Evolutionary conservation across 2,888 invertebrate genomes (phyloP).

Genomic region (Aleiodes alternator): DNA sequence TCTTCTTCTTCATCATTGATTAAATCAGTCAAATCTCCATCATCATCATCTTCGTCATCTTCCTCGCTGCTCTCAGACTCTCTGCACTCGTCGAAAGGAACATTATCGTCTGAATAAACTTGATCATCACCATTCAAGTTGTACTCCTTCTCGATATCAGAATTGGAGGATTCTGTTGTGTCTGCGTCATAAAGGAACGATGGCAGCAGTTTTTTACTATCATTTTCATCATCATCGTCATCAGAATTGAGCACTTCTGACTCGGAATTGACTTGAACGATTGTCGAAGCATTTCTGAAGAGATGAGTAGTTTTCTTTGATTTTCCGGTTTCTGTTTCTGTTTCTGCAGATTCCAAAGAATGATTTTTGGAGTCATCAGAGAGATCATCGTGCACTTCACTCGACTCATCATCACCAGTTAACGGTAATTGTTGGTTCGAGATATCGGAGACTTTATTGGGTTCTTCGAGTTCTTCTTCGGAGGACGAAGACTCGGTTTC

Average conservation of each 20-base stretch:
- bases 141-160: conserved; percentile 65
- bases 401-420: no score
- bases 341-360: no score
- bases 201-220: conserved; percentile 33
- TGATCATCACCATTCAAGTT: conserved; percentile 62
- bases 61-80: conserved; percentile 63
- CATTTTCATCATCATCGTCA: conserved; percentile 36
- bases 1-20: conserved; percentile 44
- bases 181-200: conserved; percentile 47
- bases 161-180: conserved; percentile 44
- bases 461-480: no score
- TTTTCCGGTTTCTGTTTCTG: no score
- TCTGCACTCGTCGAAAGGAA: conserved; percentile 66
- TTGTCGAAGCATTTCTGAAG: conserved; percentile 42
- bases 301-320: no score
- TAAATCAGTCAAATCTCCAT: conserved; percentile 47
- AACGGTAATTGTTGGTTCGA: no score
- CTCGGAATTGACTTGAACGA: conserved; percentile 52
- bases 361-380: no score
- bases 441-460: no score
- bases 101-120: conserved; percentile 65
- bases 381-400: no score
- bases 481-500: no score
- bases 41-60: conserved; percentile 57
- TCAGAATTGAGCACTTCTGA: conserved; percentile 42